Evolutionary conservation across 2,113 vertebrate species (phyloP), one percentile per base, ranked within the genome.

Genomic region (Micromys minutus): DNA sequence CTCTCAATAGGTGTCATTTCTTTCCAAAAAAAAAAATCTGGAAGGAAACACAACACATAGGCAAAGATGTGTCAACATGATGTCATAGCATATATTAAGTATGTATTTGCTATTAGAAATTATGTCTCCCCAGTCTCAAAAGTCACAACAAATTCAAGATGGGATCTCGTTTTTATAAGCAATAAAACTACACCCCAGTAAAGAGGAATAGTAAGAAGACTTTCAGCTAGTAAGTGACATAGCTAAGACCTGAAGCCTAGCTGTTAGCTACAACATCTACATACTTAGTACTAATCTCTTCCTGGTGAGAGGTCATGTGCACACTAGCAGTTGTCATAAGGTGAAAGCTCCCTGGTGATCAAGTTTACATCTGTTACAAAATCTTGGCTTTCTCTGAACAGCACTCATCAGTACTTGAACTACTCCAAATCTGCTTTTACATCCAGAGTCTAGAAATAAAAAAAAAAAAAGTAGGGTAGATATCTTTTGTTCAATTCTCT

Each of bases 1-100:
- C 7, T 85, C 55, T 21, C 11, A 77, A 39, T 45, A 45, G 61
- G 34, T 50, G 74, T 89, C 39, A 21, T 47, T 92, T 79, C 4
- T 96, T 91, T 93, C 50, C 36, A 42, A 87, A 81, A 92, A 17
- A 42, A 87, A 81, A 92, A 17, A 21, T 65, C 80, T 89, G 45
- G 42, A 45, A 87, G 94, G 22, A 42, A 72, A 57, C 69, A 55
- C 42, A 63, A 91, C 80, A 26, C 22, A 5, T 8, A 42, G 29
- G 22, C 21, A 29, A 59, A 50, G 42, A 94, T 80, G 74, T 63
- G 17, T 67, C 79, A 77, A 42, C 9, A 7, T 29, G 29, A 13
- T 75, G 21, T 76, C 74, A 55, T 52, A 29, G 80, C 12, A 13
- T 31, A 31, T 52, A 5, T 3, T 34, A 34, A 55, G 7, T n/a